Percentiles rank a stretch among this genome's conserved stretches.
Conservation (phyloP, 2,888 invertebrate genomes). For the Linyphia triangularis region DNA sequence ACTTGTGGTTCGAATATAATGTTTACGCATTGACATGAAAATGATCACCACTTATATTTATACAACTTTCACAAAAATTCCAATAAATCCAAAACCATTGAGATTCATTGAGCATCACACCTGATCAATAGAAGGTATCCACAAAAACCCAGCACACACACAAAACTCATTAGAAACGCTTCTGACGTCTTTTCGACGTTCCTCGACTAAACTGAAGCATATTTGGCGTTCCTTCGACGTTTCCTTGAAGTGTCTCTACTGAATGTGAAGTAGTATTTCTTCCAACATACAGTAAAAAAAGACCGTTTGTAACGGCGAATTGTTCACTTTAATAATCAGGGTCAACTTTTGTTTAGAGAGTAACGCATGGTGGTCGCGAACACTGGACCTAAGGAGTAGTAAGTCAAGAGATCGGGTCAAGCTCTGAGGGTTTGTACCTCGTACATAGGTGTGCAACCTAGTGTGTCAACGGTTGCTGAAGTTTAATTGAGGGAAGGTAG, state of each 20-base stretch:
- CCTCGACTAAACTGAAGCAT: no score
- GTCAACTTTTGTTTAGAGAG: slow-evolving; percentile 69
- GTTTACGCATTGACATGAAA: no score
- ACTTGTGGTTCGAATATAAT: no score
- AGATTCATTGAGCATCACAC: no score
- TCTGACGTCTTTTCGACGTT: no score
- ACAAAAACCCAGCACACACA: no score
- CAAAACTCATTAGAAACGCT: no score
- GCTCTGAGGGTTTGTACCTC: not conserved
- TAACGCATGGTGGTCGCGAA: slow-evolving; percentile 48
- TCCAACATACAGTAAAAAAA: not conserved
- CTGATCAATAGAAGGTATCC: no score
- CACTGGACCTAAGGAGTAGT: slow-evolving; percentile 34
- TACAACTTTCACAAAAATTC: no score
- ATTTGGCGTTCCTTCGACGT: not conserved
- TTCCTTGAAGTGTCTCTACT: not conserved
- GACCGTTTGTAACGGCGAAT: slow-evolving; percentile 26
- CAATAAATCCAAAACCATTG: no score
- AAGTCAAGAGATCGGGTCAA: slow-evolving; percentile 68
- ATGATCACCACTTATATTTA: no score
- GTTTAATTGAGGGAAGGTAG: slow-evolving; percentile 3
- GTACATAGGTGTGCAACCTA: slow-evolving; percentile 39
- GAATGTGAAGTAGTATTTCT: not conserved
- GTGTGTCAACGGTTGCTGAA: slow-evolving; percentile 44
- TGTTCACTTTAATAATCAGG: slow-evolving; percentile 70